Evolutionary conservation across 64 coral and sea anemone genomes (phyloP), one percentile per base, ranked within the genome.

Genomic region (Platygyra sinensis): DNA sequence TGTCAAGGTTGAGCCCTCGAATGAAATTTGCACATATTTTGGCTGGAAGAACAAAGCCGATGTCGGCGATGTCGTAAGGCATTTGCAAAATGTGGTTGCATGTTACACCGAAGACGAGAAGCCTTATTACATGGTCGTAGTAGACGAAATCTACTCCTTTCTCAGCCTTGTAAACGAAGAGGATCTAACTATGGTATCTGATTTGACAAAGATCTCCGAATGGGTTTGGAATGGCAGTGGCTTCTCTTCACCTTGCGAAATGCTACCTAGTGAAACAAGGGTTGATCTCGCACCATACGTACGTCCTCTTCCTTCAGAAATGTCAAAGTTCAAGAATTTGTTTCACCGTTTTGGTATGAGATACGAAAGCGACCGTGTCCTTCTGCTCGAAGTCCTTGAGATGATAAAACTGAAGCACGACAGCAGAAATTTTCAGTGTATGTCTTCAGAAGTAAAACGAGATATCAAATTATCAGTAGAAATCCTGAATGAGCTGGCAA

Each of bases 171-270:
- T 17, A 46, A 8, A 76, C 19, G 15, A 76, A 4, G 17, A 36
- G 2, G 36, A 50, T 20, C 36, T 87, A 27, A 42, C 15, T 7
- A 8, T 17, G 30, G 88, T 1, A 7, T 22, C 92, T n/a, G 20
- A 72, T 19, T 64, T 38, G 18, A 12, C 51, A 42, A 30, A 54
- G 28, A 36, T 82, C 22, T 38, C 51, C 1, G 38, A 74, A 2
- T 98, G 96, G 96, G 54, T 98, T 65, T 98, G 96, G 96, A 94
- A 98, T 86, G 96, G 96, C 80, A 74, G 86, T 19, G 96, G 96
- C 0, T 98, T 98, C 55, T 94, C 86, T 17, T 91, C 63, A 30
- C 61, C 92, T n/a, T 18, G 59, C 52, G 71, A 76, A 27, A 33
- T 92, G 25, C 63, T 95, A 74, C 10, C 77, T 57, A 36, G 33